Conservation (phyloP, 1,140 invertebrate genomes). For the Drosophila sulfurigaster region DNA sequence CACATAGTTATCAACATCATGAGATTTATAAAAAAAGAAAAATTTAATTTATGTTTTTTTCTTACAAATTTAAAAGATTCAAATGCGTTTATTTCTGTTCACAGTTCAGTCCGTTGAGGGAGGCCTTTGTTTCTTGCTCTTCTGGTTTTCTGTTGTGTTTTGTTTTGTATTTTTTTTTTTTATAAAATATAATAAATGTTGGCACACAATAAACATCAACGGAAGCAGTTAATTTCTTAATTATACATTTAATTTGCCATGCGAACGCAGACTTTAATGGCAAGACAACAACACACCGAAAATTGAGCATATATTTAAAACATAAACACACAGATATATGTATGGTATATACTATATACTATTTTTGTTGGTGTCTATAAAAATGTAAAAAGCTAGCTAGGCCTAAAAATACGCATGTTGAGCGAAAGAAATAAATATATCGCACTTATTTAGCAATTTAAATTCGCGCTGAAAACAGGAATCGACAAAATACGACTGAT, state of each 20-base stretch:
- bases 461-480: conserved; percentile 14
- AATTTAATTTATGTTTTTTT: conserved; percentile 21
- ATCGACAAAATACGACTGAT: conserved; percentile 11
- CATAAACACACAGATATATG: neutral
- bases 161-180: conserved; percentile 32
- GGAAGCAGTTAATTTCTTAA: conserved; percentile 81
- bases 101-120: neutral
- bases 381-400: conserved; percentile 28
- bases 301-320: neutral
- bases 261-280: conserved; percentile 53
- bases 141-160: neutral
- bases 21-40: neutral
- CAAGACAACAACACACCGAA: conserved; percentile 34
- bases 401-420: conserved; percentile 44
- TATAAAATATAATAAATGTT: conserved; percentile 44
- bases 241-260: conserved; percentile 77
- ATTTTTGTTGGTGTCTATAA: conserved; percentile 1
- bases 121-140: conserved; percentile 1
- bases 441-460: conserved; percentile 19
- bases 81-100: conserved; percentile 8
- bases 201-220: conserved; percentile 73
- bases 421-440: neutral
- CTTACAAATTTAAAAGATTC: conserved; percentile 12
- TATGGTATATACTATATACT: conserved; percentile 8
- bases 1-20: conserved; percentile 11